These are phyloP conservation scores for Ptychobarbus kaznakovi DNA, from an alignment of 2,797 vertebrate genomes.

Conservation along the genomic window DNA sequence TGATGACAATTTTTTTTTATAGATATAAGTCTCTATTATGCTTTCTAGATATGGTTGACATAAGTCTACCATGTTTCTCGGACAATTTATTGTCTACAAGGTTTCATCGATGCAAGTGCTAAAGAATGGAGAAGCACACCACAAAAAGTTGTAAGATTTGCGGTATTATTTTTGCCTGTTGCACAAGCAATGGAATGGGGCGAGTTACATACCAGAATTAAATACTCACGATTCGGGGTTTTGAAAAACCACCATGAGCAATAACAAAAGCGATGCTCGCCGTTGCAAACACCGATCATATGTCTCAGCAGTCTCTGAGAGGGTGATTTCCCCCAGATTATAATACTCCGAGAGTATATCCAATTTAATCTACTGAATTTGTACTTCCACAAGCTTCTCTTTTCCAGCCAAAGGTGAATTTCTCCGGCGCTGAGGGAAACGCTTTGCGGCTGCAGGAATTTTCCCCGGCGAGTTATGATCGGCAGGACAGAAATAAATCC, in stretches of 20 bases:
- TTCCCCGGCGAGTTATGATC: constrained; percentile 58
- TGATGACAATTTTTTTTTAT: neutral
- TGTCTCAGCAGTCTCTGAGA: constrained; percentile 47
- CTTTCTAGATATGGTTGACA: neutral
- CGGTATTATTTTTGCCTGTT: neutral
- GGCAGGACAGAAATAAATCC: constrained; percentile 67
- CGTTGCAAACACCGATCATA: neutral
- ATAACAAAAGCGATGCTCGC: neutral
- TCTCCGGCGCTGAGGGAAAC: constrained; percentile 49
- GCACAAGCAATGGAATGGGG: neutral
- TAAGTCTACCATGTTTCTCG: neutral
- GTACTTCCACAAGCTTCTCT: constrained; percentile 61
- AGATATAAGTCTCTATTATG: neutral
- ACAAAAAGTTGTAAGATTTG: neutral
- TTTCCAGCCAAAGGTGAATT: constrained; percentile 71
- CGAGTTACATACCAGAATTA: neutral
- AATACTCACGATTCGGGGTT: neutral
- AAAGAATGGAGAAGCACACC: neutral
- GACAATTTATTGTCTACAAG: neutral
- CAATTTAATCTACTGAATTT: constrained; percentile 68
- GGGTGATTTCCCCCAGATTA: constrained; percentile 70
- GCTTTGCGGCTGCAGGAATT: constrained; percentile 55
- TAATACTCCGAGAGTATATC: constrained; percentile 65
- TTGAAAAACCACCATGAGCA: neutral
- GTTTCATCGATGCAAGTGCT: neutral